Evolutionary conservation across 2,888 invertebrate species (phyloP).

Genomic region (Augiades crinisus): DNA sequence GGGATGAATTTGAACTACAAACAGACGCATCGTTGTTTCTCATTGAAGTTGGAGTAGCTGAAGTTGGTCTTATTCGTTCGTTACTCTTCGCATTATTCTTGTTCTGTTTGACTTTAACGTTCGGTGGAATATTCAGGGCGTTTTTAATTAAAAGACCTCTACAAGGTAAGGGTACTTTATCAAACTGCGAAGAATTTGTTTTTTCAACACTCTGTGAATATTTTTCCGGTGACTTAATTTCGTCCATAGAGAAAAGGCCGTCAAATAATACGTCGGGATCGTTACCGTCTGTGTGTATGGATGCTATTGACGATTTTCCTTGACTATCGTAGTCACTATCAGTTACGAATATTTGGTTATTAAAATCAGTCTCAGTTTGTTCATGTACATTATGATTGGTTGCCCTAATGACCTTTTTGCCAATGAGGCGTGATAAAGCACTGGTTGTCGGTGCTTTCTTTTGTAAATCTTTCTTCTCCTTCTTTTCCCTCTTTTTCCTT

Average conservation of each 20-base stretch:
- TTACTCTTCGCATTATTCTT: neutral
- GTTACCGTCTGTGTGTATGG: slow-evolving; percentile 45
- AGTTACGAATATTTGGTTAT: slow-evolving; percentile 33
- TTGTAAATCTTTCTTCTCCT: slow-evolving; percentile 29
- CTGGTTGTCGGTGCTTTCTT: slow-evolving; percentile 30
- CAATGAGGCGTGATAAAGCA: slow-evolving; percentile 52
- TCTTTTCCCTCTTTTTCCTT: slow-evolving; percentile 39
- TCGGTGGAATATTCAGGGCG: too few species aligned
- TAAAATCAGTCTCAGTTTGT: slow-evolving; percentile 25
- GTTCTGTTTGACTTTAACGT: neutral
- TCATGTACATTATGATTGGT: slow-evolving; percentile 27
- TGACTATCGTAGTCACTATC: slow-evolving; percentile 57
- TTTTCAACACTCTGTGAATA: slow-evolving; percentile 22
- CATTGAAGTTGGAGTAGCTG: neutral
- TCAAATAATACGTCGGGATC: slow-evolving; percentile 53
- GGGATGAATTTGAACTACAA: neutral
- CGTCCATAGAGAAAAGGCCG: slow-evolving; percentile 61
- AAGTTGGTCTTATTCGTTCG: neutral
- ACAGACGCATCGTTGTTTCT: neutral
- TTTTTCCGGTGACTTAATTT: slow-evolving; percentile 50
- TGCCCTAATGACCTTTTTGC: slow-evolving; percentile 51
- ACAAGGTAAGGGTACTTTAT: neutral
- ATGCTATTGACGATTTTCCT: slow-evolving; percentile 49
- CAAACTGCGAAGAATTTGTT: neutral
- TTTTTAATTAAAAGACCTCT: neutral